A percentile compares a stretch with the other conserved stretches of the same genome.
These are phyloP conservation scores for Belonocnema kinseyi DNA, from an alignment of 1,140 invertebrate species.

Conservation along the genomic window DNA sequence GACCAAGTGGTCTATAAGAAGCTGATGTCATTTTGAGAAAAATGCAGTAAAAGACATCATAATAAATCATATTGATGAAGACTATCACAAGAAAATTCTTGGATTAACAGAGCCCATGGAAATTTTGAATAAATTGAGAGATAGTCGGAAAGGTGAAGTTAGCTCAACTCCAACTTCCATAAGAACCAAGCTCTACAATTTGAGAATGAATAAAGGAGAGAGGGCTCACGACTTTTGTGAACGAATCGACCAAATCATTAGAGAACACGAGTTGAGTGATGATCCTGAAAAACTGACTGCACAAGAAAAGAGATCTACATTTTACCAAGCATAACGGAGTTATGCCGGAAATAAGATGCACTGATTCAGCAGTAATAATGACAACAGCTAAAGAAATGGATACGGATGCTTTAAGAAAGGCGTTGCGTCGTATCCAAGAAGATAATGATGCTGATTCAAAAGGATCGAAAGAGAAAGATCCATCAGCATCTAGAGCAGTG, in stretches of 20 bases:
- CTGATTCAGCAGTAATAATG: slow-evolving; percentile 37
- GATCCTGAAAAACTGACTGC: slow-evolving; percentile 44
- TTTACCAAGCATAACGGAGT: slow-evolving; percentile 46
- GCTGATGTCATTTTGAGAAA: slow-evolving; percentile 38
- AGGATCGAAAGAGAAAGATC: slow-evolving; percentile 32
- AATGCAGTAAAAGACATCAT: slow-evolving; percentile 54
- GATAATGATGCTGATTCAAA: slow-evolving; percentile 33
- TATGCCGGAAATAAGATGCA: slow-evolving; percentile 43
- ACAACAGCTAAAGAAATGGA: slow-evolving; percentile 37
- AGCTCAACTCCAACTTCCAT: slow-evolving; percentile 50
- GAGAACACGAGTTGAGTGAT: slow-evolving; percentile 35
- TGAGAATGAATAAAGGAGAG: slow-evolving; percentile 44
- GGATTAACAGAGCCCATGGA: slow-evolving; percentile 46
- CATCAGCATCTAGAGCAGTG: slow-evolving; percentile 36
- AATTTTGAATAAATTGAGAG: slow-evolving; percentile 47
- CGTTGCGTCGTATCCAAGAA: slow-evolving; percentile 38
- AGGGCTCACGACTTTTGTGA: slow-evolving; percentile 45
- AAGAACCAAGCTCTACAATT: slow-evolving; percentile 46
- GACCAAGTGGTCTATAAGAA: slow-evolving; percentile 41
- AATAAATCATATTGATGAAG: slow-evolving; percentile 48
- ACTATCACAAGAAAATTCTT: slow-evolving; percentile 52
- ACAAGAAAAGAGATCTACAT: slow-evolving; percentile 51
- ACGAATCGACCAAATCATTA: slow-evolving; percentile 46
- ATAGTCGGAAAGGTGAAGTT: slow-evolving; percentile 43
- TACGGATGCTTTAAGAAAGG: slow-evolving; percentile 40